Base-by-base conservation (phyloP, 2,797 vertebrate genomes). In the Pteronotus mesoamericanus region DNA sequence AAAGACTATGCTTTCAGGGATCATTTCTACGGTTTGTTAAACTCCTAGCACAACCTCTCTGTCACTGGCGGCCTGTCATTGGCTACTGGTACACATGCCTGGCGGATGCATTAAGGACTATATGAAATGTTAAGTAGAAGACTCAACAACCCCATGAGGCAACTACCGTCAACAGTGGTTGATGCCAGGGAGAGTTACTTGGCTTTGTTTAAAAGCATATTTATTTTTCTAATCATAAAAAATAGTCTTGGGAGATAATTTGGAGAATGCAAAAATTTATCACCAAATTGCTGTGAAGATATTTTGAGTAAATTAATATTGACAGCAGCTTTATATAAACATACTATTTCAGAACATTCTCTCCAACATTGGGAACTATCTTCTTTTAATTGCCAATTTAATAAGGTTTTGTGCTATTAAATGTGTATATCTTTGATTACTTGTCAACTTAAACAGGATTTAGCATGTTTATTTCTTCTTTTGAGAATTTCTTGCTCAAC, bases 31-130 rank as follows among this genome's bases (percentile, higher is more conserved):
- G n/a, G 29, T 64, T 64, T 18, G 29, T 74, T 88, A 88, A 95
- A 79, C 16, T 59, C 88, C 1, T 34, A 22, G 74, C 19, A 53
- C 48, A 44, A 21, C 0, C 0, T 53, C 39, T 5, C n/a, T 95
- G 55, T 92, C 90, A 42, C 79, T 68, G 51, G 39, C 39, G 53
- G 6, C 0, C 0, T 57, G 51, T 92, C 51, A 44, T 16, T 64
- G 86, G 51, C 66, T 53, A 86, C 59, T 94, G 53, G 91, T 61
- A 11, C 34, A 80, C 83, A 71, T 77, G 34, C 53, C 90, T 97
- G 51, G 34, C 80, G 72, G 86, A 79, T 39, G 2, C 44, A 66
- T n/a, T 44, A 82, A 97, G 57, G 18, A 1, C 4, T 29, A 3
- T 34, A 14, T 37, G 6, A 92, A 92, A 83, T 32, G 11, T 15